Evolutionary conservation across 2,888 invertebrate genomes (phyloP).

Genomic region (Lasiommata megera): DNA sequence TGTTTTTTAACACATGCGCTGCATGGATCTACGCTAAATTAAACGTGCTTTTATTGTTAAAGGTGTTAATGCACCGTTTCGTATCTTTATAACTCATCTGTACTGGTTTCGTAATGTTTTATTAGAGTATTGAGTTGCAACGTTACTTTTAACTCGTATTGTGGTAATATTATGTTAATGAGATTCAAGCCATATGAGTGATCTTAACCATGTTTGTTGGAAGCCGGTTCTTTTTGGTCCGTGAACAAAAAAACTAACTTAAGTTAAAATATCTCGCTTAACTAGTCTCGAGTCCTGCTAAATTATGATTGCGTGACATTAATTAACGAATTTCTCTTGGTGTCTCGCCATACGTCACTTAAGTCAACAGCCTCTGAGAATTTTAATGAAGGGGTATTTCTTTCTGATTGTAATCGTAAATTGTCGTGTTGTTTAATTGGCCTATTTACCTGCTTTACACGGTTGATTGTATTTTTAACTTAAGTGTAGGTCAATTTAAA

Average conservation of each 20-base stretch:
- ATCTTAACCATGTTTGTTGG: slow-evolving; percentile 30
- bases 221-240: slow-evolving; percentile 63
- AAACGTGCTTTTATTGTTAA: slow-evolving; percentile 29
- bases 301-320: not conserved
- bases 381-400: slow-evolving; percentile 13
- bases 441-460: slow-evolving; percentile 17
- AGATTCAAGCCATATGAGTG: slow-evolving; percentile 22
- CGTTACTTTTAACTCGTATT: not conserved
- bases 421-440: slow-evolving; percentile 10
- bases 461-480: slow-evolving; percentile 10
- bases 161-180: slow-evolving; percentile 10
- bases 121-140: not conserved
- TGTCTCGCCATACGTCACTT: not conserved
- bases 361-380: not conserved
- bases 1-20: slow-evolving; percentile 39
- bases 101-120: not conserved
- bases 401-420: not conserved
- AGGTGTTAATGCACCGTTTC: not conserved
- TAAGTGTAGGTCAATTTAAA: slow-evolving; percentile 13
- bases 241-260: slow-evolving; percentile 55
- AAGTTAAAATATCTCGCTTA: slow-evolving; percentile 31
- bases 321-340: not conserved
- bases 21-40: slow-evolving; percentile 35
- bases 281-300: slow-evolving; percentile 8
- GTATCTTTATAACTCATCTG: not conserved